Conservation (phyloP, 2,888 invertebrate species). For the Torymus aiolomorphi region DNA sequence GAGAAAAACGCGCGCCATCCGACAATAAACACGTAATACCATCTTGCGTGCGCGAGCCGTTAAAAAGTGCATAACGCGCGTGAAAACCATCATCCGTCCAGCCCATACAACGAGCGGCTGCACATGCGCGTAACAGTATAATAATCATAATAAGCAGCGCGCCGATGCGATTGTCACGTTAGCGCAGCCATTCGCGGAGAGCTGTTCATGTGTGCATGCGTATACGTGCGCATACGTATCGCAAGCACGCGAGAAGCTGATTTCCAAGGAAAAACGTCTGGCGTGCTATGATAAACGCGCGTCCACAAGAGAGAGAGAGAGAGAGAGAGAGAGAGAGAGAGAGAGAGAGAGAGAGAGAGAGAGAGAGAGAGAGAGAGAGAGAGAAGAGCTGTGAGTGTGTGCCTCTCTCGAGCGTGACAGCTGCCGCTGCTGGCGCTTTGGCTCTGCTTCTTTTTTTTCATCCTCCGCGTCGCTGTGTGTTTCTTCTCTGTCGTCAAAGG, state of each 20-base stretch:
- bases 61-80: constrained; percentile 14
- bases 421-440: constrained; percentile 34
- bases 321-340: constrained; percentile 3
- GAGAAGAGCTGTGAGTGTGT: no score
- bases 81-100: no score
- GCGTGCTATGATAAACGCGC: constrained; percentile 60
- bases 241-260: constrained; percentile 57
- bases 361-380: not conserved
- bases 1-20: not conserved
- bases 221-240: not conserved
- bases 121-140: no score
- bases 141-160: no score
- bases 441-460: not conserved
- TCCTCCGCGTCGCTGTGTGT: constrained; percentile 31
- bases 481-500: constrained; percentile 27
- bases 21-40: constrained; percentile 41
- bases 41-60: not conserved
- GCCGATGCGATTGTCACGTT: constrained; percentile 7
- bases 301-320: constrained; percentile 26
- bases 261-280: constrained; percentile 60
- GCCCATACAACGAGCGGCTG: no score
- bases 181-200: not conserved
- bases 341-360: not conserved
- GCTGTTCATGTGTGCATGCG: not conserved
- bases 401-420: constrained; percentile 3